These are phyloP conservation scores for Chaetodon auriga DNA, from an alignment of 2,113 vertebrate genomes.

Conservation along the genomic window DNA sequence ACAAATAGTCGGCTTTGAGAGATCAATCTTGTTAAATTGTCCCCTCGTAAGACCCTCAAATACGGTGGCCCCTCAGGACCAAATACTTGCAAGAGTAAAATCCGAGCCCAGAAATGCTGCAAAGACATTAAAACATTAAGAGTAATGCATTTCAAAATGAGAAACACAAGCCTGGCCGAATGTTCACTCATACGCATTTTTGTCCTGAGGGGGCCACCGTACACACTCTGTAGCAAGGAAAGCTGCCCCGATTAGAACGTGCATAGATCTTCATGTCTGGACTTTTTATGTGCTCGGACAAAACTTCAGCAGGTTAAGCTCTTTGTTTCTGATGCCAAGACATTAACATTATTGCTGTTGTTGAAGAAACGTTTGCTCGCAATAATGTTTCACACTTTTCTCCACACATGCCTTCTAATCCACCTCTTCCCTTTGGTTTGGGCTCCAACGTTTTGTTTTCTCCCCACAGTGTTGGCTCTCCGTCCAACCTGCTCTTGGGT, in stretches of 20 bases:
- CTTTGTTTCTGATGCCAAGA: conserved; percentile 47
- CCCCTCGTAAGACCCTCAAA: neutral
- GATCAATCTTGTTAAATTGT: neutral
- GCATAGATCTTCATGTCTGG: conserved; percentile 27
- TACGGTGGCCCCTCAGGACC: conserved; percentile 33
- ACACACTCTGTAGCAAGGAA: neutral
- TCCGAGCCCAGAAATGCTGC: neutral
- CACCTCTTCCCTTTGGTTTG: conserved; percentile 69
- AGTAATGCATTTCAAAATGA: neutral
- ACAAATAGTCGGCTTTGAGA: too few relatives aligned
- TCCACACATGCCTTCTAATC: conserved; percentile 72
- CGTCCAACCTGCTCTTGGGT: conserved; percentile 89
- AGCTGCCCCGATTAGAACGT: neutral
- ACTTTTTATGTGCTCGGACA: conserved; percentile 18
- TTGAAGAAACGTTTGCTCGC: conserved; percentile 42
- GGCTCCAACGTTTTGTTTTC: conserved; percentile 81
- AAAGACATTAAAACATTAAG: neutral
- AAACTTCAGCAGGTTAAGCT: conserved; percentile 2
- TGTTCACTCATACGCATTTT: conserved; percentile 5
- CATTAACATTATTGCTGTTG: conserved; percentile 70
- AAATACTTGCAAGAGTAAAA: conserved; percentile 8
- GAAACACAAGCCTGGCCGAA: neutral
- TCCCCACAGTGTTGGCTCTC: conserved; percentile 87
- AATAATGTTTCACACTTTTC: conserved; percentile 72
- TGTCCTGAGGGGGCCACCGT: conserved; percentile 17